Base-by-base conservation (phyloP, 2,888 invertebrate species). In the Drosophila prostipennis region DNA sequence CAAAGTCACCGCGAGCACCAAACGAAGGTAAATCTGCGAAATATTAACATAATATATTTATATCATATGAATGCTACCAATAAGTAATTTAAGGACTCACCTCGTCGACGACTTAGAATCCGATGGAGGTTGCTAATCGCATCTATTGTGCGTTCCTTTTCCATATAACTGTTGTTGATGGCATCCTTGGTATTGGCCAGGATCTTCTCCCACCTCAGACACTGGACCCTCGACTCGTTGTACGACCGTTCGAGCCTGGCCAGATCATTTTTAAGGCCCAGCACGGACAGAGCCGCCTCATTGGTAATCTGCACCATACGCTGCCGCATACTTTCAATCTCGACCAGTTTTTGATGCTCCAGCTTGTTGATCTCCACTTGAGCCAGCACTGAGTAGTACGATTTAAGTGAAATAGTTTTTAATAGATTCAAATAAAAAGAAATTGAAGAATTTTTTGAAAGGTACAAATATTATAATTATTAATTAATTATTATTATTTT, bases 221-320 rank as follows among this genome's bases (percentile, higher is more conserved):
- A 89, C 59, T 90, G 85, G 0, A 73, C 56, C 3, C 80, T 81
- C 1, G 91, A 89, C 3, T 85, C 60, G 29, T 84, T 84, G 36
- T 91, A 92, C 0, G 81, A 78, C 26, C 91, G 77, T 54, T 92
- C 91, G 58, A 92, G 63, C 26, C 85, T 80, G 1, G 87, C 78
- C 2, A 92, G 69, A 72, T 92, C 90, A 36, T 91, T 92, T 48
- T 91, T 91, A 1, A 92, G 77, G 0, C 91, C 91, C 61, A 92
- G 58, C 0, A 92, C 84, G 0, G 88, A 88, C 1, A 91, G 74
- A 1, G 90, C 89, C 0, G 92, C 92, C 34, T 91, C 91, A 56
- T 90, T 90, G 0, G 91, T 90, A 23, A 91, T 76, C 57, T 90
- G 89, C 1, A 91, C 79, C 90, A 92, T 92, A 7, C 82, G 74